These are phyloP conservation scores for Leptopterna dolabrata DNA, from an alignment of 2,888 invertebrate genomes.

Conservation along the genomic window DNA sequence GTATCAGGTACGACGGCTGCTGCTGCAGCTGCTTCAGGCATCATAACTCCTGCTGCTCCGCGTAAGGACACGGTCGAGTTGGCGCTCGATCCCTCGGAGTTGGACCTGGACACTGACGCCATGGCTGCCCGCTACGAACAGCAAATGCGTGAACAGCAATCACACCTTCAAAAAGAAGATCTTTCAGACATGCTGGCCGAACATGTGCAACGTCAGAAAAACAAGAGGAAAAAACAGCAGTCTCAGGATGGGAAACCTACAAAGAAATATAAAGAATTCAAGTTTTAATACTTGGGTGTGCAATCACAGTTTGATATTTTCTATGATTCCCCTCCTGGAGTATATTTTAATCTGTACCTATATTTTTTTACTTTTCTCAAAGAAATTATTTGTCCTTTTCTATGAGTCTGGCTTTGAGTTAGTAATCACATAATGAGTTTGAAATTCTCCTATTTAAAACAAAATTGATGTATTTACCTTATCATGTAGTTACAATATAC, in stretches of 20 bases:
- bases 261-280: conserved; percentile 98
- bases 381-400: neutral
- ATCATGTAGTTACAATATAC: too few relatives aligned
- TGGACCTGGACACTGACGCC: conserved; percentile 93
- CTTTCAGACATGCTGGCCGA: conserved; percentile 98
- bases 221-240: conserved; percentile 91
- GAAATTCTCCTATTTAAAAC: neutral
- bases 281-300: conserved; percentile 74
- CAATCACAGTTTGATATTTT: neutral
- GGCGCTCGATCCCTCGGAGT: conserved; percentile 95
- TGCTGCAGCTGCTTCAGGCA: neutral
- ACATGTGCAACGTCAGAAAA: conserved; percentile 97
- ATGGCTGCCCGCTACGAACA: conserved; percentile 97
- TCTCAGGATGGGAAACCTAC: conserved; percentile 84
- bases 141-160: conserved; percentile 92
- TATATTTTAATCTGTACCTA: neutral
- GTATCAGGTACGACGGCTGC: conserved; percentile 74
- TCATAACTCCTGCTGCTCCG: conserved; percentile 65
- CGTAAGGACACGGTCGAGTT: conserved; percentile 81
- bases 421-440: neutral
- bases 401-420: neutral
- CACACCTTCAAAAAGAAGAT: conserved; percentile 90
- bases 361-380: too few relatives aligned
- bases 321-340: neutral
- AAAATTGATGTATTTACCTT: too few relatives aligned